Evolutionary conservation across 1,140 invertebrate species (phyloP).

Genomic region (Neodiprion virginianus): DNA sequence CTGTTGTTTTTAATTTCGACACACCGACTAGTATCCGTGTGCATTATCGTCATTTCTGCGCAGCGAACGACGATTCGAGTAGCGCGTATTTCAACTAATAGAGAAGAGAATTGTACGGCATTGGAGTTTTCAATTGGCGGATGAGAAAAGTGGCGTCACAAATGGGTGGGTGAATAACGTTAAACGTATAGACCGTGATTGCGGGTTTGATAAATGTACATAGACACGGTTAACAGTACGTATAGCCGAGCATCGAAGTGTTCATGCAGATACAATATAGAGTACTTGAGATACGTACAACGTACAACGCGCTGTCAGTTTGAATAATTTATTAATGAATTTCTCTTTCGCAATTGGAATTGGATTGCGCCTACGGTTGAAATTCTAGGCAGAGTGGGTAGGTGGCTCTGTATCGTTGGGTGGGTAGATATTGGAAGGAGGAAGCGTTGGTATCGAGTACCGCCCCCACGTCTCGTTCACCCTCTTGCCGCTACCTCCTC

Average conservation of each 20-base stretch:
- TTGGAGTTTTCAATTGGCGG: too few relatives aligned
- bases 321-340: constrained; percentile 6
- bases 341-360: background rate
- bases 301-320: background rate
- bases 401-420: background rate
- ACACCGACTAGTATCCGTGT: background rate
- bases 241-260: too few relatives aligned
- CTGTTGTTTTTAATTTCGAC: background rate
- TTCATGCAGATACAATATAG: background rate
- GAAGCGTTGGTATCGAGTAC: constrained; percentile 1
- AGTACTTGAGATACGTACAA: background rate
- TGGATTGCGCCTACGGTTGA: background rate
- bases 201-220: too few relatives aligned
- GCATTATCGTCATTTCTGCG: too few relatives aligned
- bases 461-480: too few relatives aligned
- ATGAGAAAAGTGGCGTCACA: too few relatives aligned
- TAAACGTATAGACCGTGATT: too few relatives aligned
- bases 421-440: background rate
- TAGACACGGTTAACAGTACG: too few relatives aligned
- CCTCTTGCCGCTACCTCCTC: background rate
- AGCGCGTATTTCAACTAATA: too few relatives aligned
- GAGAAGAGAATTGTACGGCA: too few relatives aligned
- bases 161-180: too few relatives aligned
- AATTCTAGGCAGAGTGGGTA: background rate
- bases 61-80: too few relatives aligned